Evolutionary conservation across 2,797 vertebrate species (phyloP), one percentile per base, ranked within the genome.

Genomic region (Enteromius treurensis): DNA sequence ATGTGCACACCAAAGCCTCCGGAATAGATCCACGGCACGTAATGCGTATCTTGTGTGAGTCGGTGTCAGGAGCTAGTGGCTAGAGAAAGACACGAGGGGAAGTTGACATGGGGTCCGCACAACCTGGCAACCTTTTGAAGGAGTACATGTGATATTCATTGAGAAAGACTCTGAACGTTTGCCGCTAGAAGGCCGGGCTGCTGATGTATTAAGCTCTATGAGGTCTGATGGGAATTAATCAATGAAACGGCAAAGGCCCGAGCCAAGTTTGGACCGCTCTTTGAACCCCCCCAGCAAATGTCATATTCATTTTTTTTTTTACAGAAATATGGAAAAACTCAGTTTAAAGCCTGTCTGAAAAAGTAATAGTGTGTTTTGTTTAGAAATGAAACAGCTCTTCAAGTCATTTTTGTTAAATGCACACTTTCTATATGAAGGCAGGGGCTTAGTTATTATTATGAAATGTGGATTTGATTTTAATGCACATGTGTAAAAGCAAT

Each of bases 281-380:
- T 80, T 86, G 45, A 73, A 75, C 55, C 80, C 64, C 71, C 74
- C 64, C 83, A 81, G 67, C 74, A 75, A 81, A 81, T 80, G 77
- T 82, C 80, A 45, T 73, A 15, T 40, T 86, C 77, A 29, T 77
- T 68, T 87, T 79, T 47, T 26, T 23, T 34, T 76, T 37, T 84
- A 74, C 77, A 77, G 64, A 75, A 85, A 85, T 81, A 79, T 75
- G 60, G 62, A 82, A 71, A 86, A 89, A 81, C 67, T 73, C 71
- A 15, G 69, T 78, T 79, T 79, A 79, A 86, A 51, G 73, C 40
- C 51, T 69, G 65, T 67, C 53, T 58, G 95, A 92, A 92, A 96
- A 82, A 80, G 65, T 76, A 82, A 81, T 82, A 78, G 81, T 75
- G 81, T 78, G 64, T 77, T 75, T 75, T 74, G 62, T 76, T 80